Conservation (phyloP, 2,113 vertebrate genomes). For the Oreocharis arfaki region DNA sequence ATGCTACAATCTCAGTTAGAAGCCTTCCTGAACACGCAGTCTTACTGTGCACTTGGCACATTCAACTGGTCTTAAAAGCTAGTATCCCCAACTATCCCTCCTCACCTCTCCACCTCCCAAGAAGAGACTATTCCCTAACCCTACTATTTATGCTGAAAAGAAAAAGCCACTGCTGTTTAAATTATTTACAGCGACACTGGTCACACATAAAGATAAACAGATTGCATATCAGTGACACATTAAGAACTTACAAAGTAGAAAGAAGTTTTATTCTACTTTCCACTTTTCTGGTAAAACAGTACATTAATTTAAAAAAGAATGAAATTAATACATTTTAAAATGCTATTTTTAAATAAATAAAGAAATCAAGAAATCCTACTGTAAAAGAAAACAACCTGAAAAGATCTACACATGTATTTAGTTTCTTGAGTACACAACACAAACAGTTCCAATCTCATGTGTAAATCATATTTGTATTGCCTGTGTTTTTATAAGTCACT, state of each 20-base stretch:
- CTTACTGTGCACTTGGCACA: neutral
- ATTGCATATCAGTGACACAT: neutral
- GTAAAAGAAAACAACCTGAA: neutral
- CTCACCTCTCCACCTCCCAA: neutral
- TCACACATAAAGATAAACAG: neutral
- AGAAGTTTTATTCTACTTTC: neutral
- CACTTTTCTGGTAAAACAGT: neutral
- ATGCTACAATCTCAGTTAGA: neutral
- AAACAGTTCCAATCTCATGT: neutral
- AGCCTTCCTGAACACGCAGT: neutral
- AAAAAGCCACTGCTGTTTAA: neutral
- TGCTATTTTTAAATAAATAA: neutral
- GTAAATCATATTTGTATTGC: neutral
- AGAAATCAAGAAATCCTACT: neutral
- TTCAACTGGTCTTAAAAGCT: neutral
- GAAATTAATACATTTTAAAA: neutral
- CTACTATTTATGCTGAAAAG: neutral
- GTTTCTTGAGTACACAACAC: neutral
- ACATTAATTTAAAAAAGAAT: neutral
- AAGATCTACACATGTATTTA: neutral
- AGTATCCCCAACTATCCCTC: neutral
- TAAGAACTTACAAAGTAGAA: neutral
- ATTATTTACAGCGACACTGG: neutral
- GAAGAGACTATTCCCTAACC: neutral
- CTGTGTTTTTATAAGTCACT: neutral